Base-by-base conservation (phyloP, 37 sponge, comb jelly and placozoan species). In the Eunapius fragilis region DNA sequence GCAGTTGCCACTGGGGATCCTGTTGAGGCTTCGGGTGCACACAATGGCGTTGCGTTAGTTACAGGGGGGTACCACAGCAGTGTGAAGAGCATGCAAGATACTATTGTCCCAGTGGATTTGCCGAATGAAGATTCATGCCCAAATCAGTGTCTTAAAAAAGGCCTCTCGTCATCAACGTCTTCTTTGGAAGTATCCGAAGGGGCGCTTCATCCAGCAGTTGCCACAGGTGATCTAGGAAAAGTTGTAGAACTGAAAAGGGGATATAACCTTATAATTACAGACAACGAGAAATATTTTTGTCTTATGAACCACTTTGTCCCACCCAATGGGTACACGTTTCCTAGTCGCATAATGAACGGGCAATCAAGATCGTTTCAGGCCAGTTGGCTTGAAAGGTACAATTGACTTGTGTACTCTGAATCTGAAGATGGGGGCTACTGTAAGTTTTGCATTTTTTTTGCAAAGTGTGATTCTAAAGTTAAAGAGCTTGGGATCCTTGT, bases 371-470 rank as follows among this genome's bases (percentile, higher is more conserved):
- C 23, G 31, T 88, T 92, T 92, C 89, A 92, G 58, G 30, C 35
- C 58, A 88, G 67, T 24, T 83, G 89, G 89, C 50, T 88, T 37
- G 25, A 26, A 17, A 76, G 77, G 27, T 85, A 81, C 79, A 78
- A 48, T 48, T 77, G 90, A 67, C 71, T 90, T 0, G 78, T 41
- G 28, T 88, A 80, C 68, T 78, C 74, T 3, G 80, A 80, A 76
- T 31, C 23, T 31, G 81, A 86, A 68, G 50, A 86, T 70, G 89
- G 93, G 35, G 93, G 93, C 13, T 89, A 89, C 80, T 90, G 86
- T 70, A 85, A 85, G 74, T 84, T 69, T 75, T 90, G 90, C 80
- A 74, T 89, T 7, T 37, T 93, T 31, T 93, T 93, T 86, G 79
- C 67, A 2, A 28, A 73, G 34, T 37, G 50, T 75, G 72, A 33